Conservation (phyloP, 2,888 invertebrate genomes). For the Stenodera caucasica region DNA sequence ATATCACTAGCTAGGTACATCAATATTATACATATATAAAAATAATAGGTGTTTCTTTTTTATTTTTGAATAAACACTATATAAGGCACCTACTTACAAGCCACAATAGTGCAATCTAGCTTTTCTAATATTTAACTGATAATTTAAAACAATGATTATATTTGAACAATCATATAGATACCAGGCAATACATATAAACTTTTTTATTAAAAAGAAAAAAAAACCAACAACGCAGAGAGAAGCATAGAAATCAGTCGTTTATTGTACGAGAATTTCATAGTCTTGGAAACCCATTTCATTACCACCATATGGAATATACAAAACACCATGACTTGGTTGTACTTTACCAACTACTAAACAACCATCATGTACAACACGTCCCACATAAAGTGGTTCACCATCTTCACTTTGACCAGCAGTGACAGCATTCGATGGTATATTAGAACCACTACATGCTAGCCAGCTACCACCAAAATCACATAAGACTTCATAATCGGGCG, state of each 20-base stretch:
- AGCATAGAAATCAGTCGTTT: conserved; percentile 27
- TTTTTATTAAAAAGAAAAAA: too few species aligned
- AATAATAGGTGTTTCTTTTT: conserved; percentile 20
- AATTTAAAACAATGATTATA: conserved; percentile 14
- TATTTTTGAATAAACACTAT: conserved; percentile 16
- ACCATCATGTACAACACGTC: conserved; percentile 76
- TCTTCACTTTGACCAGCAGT: conserved; percentile 72
- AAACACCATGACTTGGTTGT: conserved; percentile 77
- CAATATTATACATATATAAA: conserved; percentile 16
- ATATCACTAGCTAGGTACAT: conserved; percentile 10
- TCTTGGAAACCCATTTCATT: conserved; percentile 78
- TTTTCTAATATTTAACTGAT: conserved; percentile 14
- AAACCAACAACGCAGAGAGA: too few species aligned
- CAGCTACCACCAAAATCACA: conserved; percentile 54
- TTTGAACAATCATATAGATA: background rate
- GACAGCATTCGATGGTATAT: conserved; percentile 72
- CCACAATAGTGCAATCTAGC: conserved; percentile 34
- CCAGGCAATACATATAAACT: background rate
- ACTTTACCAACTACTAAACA: conserved; percentile 80
- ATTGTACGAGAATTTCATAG: conserved; percentile 69
- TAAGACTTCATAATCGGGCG: conserved; percentile 67
- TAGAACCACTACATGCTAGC: conserved; percentile 56
- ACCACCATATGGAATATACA: conserved; percentile 83
- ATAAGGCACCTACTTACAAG: conserved; percentile 44
- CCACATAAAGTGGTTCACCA: conserved; percentile 78